A percentile compares a stretch with the other conserved stretches of the same genome.
phyloP scores from a whole-genome alignment of 37 sponge, comb jelly and placozoan genomes.

The Haliclona indistincta region DNA sequence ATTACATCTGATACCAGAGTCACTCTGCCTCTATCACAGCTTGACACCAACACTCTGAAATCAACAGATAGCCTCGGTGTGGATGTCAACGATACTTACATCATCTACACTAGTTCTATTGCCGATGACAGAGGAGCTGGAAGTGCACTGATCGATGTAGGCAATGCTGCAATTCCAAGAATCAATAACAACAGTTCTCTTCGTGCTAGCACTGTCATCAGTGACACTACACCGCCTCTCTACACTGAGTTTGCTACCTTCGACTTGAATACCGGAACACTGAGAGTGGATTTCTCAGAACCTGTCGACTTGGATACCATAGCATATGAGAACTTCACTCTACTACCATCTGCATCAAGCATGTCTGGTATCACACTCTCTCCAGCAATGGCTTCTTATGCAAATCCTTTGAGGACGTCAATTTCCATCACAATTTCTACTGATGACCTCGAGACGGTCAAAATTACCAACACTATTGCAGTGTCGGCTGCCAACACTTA shows the following conservation, averaged over 20 bases:
- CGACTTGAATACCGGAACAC: conserved; percentile 69
- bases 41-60: conserved; percentile 66
- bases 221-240: conserved; percentile 67
- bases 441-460: conserved; percentile 65
- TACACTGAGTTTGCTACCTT: conserved; percentile 49
- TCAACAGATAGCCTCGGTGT: conserved; percentile 54
- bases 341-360: conserved; percentile 28
- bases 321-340: conserved; percentile 47
- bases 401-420: not conserved
- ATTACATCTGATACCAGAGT: conserved; percentile 40
- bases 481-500: conserved; percentile 32
- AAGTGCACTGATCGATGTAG: conserved; percentile 1
- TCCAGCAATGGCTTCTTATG: conserved; percentile 24
- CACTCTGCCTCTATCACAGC: conserved; percentile 19
- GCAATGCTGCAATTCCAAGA: conserved; percentile 22
- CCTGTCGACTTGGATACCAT: conserved; percentile 68
- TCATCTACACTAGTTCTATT: conserved; percentile 54
- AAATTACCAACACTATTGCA: conserved; percentile 36
- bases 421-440: conserved; percentile 46
- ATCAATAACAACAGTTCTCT: conserved; percentile 27
- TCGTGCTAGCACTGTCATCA: conserved; percentile 30
- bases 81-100: conserved; percentile 29
- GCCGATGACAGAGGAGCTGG: conserved; percentile 59
- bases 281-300: conserved; percentile 70
- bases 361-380: conserved; percentile 41